Evolutionary conservation across 2,797 vertebrate genomes (phyloP), one percentile per base, ranked within the genome.

Genomic region (Gorsachius magnificus): DNA sequence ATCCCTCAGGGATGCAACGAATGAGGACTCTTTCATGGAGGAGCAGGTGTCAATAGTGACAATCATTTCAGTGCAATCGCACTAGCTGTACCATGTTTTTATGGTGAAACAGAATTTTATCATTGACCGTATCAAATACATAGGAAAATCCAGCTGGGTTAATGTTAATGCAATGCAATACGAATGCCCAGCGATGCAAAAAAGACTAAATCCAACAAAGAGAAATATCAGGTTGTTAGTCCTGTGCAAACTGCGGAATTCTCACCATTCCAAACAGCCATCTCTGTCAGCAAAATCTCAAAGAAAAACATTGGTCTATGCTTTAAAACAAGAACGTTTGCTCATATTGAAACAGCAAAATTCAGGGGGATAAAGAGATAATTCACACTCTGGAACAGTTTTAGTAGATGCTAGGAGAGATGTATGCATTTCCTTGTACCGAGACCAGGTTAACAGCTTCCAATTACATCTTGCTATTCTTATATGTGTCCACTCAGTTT

Each of bases 11-110:
- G 93, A 95, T 57, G 80, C 61, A 83, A 76, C 87, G 96, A 94
- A 95, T 90, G 92, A 96, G 86, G 88, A 95, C 76, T 86, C 69
- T 75, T 84, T 83, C 93, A 92, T 43, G 64, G 93, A 96, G 92
- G 93, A 97, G 94, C 93, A 97, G 95, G 89, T 97, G 95, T 95
- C 94, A 97, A 95, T 60, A 96, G 95, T 83, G 89, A 87, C 95
- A 95, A 96, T 87, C 71, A 95, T 96, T 96, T 94, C 93, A 87
- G 68, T 87, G 93, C 93, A 94, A 93, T 94, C 0, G 48, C 86
- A 89, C 74, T 92, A 89, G 93, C 95, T 90, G 81, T 77, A 90
- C 75, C 60, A 79, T 89, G 93, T 94, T 95, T 94, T 97, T 89
- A 89, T 70, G 68, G 83, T 93, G 83, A 97, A 96, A 95, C 95